phyloP scores from a whole-genome alignment of 1,140 invertebrate genomes.

The Babylonia areolata region DNA sequence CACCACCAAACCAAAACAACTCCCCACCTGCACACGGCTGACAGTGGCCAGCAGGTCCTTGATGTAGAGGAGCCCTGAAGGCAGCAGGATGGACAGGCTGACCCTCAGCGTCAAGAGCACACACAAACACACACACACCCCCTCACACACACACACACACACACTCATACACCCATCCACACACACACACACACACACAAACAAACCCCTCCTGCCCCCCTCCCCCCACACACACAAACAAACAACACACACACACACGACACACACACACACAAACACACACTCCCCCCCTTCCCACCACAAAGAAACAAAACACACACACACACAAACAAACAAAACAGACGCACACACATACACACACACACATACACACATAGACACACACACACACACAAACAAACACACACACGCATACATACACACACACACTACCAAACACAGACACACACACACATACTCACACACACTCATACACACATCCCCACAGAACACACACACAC shows the following conservation, averaged over 20 bases:
- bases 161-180: no score
- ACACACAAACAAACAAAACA: neutral
- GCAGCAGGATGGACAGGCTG: conserved; percentile 83
- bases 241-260: neutral
- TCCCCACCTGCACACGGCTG: conserved; percentile 77
- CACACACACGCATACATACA: neutral
- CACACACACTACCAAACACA: neutral
- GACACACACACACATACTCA: neutral
- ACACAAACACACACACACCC: neutral
- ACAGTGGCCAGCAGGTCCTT: conserved; percentile 80
- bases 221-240: neutral
- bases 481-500: neutral
- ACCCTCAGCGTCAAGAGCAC: conserved; percentile 80
- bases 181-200: neutral
- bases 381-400: neutral
- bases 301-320: no score
- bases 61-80: conserved; percentile 80
- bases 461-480: neutral
- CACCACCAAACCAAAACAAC: conserved; percentile 60
- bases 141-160: neutral
- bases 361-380: neutral
- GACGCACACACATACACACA: neutral
- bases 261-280: neutral
- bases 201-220: no score
- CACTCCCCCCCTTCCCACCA: no score